Evolutionary conservation across 1,140 invertebrate species (phyloP), one percentile per base, ranked within the genome.

Genomic region (Drosophila paulistorum): DNA sequence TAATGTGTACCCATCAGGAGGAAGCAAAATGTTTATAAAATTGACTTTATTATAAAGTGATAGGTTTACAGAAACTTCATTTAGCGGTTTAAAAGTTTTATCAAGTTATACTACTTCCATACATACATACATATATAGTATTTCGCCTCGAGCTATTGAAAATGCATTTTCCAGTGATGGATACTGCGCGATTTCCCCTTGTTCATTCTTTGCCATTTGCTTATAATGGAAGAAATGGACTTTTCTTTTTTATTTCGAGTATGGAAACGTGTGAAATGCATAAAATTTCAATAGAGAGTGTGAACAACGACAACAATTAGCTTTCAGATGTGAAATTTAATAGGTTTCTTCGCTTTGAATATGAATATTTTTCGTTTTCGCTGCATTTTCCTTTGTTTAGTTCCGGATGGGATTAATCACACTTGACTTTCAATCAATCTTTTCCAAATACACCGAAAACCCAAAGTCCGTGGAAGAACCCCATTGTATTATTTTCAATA

Each of bases 191-290:
- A 6, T 14, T 48, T 48, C 14, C 6, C 7, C 3, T 20, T 48
- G 45, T 51, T 23, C 20, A 11, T 9, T 9, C 45, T 51, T 17
- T 23, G 2, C 20, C 45, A 3, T 10, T 10, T 23, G 51, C 33
- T 45, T 75, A 58, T 11, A 5, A 11, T 51, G 39, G 10, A 13
- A 33, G 64, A 33, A 30, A 17, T 41, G 33, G 26, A 26, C 57
- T 68, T 23, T 45, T 48, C 23, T 4, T 26, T 26, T 26, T 26
- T 26, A 55, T 51, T 74, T 61, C 42, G 42, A 74, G 62, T 63
- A 30, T 60, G 17, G 71, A 74, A 33, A 42, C 71, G 72, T 75
- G 72, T 58, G 57, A 58, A 62, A 64, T 73, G 69, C 42, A 48
- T 71, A n/a, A 20, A 55, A 33, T 61, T 57, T 68, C 14, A 41